Evolutionary conservation across 2,113 vertebrate genomes (phyloP).

Genomic region (Pachyramphus minor): DNA sequence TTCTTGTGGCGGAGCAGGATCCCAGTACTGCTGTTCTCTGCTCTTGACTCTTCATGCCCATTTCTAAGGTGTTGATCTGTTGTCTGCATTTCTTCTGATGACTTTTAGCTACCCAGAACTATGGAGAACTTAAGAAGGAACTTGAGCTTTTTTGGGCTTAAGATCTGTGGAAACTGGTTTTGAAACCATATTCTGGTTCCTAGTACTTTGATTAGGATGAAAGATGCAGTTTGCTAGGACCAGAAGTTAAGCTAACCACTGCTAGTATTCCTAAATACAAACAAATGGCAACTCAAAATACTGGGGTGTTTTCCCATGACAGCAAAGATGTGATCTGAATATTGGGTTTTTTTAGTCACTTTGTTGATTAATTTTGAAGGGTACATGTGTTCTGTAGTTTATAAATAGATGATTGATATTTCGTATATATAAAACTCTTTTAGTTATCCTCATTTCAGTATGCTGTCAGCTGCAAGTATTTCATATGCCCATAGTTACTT

Average conservation of each 20-base stretch:
- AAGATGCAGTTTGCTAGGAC: background rate
- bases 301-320: background rate
- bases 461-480: background rate
- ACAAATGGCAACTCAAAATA: background rate
- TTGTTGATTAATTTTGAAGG: background rate
- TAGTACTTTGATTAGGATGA: background rate
- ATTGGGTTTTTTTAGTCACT: background rate
- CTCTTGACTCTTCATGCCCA: background rate
- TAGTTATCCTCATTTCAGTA: background rate
- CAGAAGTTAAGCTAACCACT: background rate
- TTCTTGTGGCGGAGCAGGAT: background rate
- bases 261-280: background rate
- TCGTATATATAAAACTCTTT: background rate
- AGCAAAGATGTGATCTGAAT: background rate
- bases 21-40: background rate
- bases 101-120: background rate
- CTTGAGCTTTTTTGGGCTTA: background rate
- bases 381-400: background rate
- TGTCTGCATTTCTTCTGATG: background rate
- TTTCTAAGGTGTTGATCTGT: background rate
- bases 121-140: background rate
- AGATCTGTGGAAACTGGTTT: background rate
- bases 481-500: background rate
- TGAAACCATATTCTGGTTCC: background rate
- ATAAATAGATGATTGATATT: background rate